Evolutionary conservation across 92 coral and sea anemone genomes (phyloP), one percentile per base, ranked within the genome.

Genomic region (Heliopora coerulea): DNA sequence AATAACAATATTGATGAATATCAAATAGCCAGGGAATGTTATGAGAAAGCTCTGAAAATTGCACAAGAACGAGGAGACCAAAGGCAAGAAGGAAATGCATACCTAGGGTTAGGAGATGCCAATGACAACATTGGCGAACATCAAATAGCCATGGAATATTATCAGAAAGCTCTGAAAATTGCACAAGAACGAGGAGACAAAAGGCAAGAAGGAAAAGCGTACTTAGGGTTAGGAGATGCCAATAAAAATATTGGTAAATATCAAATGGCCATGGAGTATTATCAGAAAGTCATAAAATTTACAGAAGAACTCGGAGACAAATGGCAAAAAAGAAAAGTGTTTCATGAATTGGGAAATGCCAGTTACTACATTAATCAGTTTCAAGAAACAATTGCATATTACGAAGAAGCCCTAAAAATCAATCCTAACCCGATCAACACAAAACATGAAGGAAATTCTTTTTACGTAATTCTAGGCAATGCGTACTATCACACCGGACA

Each of bases 51-150:
- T 8, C 65, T 63, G 7, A 30, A 13, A 37, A 54, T 54, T 49
- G n/a, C 19, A 68, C 48, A 13, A 54, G 72, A 59, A 30, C 54
- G 21, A 0, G 33, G 62, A 18, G 86, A 76, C 50, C 75, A 75
- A 65, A 39, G 21, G 46, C 29, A 20, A 40, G 86, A 82, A 75
- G 86, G 44, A 24, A 57, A 42, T 12, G 59, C 40, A 18, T 65
- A 19, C 1, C 17, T 56, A 63, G 39, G 56, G 19, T 57, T 75
- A 41, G 62, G 77, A 20, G 26, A 28, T 34, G 39, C 56, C 33
- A 65, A 75, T 70, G 8, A 21, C 37, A 18, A 39, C 17, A 54
- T 59, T 57, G 24, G 56, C 35, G 34, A 56, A 35, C 54, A 68
- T 37, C 59, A 78, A 10, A 54, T 68, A 46, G 52, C 52, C 7